Conservation (phyloP, 2,888 invertebrate genomes). For the Caenorhabditis sp. region DNA sequence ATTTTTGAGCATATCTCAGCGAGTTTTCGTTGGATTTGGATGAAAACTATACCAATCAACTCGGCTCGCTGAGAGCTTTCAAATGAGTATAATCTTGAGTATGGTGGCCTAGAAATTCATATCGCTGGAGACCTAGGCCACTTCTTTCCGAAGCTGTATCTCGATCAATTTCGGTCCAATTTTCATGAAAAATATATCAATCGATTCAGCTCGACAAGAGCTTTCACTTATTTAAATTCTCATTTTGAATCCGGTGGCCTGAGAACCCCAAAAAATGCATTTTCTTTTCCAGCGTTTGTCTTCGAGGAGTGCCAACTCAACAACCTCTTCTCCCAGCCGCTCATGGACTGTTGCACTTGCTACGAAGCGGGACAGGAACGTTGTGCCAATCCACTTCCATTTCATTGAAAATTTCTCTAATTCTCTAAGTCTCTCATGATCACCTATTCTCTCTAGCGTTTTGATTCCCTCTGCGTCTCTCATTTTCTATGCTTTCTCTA, state of each 20-base stretch:
- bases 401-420: not conserved
- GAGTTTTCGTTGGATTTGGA: not conserved
- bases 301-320: not conserved
- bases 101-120: not conserved
- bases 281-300: not conserved
- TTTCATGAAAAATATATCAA: not conserved
- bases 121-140: not conserved
- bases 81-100: not conserved
- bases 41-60: not conserved
- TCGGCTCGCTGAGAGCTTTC: not conserved
- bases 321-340: not conserved
- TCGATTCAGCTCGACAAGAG: not conserved
- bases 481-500: not conserved
- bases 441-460: not conserved
- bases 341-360: slow-evolving; percentile 6
- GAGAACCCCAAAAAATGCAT: not conserved
- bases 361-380: not conserved
- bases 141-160: not conserved
- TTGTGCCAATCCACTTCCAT: not conserved
- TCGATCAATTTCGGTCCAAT: not conserved
- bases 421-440: not conserved
- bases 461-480: not conserved
- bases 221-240: not conserved
- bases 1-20: not conserved
- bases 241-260: not conserved